Percentiles rank a stretch among this genome's conserved stretches.
phyloP scores from a whole-genome alignment of 2,113 vertebrate genomes.

The Melospiza melodia region DNA sequence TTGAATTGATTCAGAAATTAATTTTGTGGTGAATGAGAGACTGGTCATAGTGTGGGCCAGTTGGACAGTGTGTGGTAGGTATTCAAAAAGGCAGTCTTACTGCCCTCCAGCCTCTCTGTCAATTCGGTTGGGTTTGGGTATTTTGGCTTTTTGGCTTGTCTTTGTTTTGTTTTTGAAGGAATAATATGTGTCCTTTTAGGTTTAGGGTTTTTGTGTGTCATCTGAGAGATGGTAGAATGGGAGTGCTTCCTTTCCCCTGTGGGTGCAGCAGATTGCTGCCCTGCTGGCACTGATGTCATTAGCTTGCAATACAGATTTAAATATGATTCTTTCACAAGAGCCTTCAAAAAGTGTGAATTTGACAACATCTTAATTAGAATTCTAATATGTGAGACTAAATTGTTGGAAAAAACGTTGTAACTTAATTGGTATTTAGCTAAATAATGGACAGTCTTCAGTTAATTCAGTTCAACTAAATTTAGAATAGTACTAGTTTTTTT shows the following conservation, averaged over 20 bases:
- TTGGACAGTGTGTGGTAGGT: background rate
- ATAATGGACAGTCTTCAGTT: background rate
- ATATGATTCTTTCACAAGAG: background rate
- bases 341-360: background rate
- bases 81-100: background rate
- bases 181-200: background rate
- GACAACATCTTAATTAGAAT: background rate
- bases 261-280: background rate
- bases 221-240: background rate
- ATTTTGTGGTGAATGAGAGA: background rate
- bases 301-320: background rate
- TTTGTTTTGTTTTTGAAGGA: background rate
- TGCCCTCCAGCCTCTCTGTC: background rate
- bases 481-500: background rate
- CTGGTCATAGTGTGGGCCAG: fast-evolving
- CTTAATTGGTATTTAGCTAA: background rate
- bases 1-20: background rate
- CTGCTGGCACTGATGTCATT: background rate
- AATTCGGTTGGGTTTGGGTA: background rate
- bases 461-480: background rate
- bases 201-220: background rate
- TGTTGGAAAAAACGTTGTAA: background rate
- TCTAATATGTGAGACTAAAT: background rate
- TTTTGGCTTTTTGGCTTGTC: background rate
- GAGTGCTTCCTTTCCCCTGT: background rate